phyloP scores from a whole-genome alignment of 1,140 invertebrate species.

The Neuroterus valhalla region DNA sequence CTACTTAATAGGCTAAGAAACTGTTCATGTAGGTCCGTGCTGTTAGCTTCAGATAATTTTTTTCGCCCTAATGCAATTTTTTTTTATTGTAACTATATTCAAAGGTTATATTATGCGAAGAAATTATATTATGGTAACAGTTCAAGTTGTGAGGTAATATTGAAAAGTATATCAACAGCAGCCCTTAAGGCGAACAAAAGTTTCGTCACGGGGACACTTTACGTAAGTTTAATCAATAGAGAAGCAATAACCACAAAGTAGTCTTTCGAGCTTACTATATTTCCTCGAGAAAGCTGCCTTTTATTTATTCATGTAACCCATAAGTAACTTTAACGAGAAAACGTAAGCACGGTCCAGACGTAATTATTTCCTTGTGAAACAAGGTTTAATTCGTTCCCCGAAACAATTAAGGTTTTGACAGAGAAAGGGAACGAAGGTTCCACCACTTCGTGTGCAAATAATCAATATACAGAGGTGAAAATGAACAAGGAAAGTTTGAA shows the following conservation, averaged over 20 bases:
- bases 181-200: not conserved
- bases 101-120: too few relatives aligned
- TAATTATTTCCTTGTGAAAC: not conserved
- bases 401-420: not conserved
- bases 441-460: not conserved
- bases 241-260: conserved; percentile 19
- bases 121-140: not conserved
- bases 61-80: too few relatives aligned
- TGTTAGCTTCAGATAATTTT: too few relatives aligned
- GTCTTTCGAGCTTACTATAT: conserved; percentile 6
- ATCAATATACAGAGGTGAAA: not conserved
- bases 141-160: not conserved
- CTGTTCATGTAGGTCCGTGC: too few relatives aligned
- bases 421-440: not conserved
- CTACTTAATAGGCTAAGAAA: too few relatives aligned
- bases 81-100: too few relatives aligned
- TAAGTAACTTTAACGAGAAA: not conserved
- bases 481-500: too few relatives aligned
- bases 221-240: conserved; percentile 21
- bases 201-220: not conserved
- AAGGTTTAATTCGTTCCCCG: not conserved
- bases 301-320: conserved; percentile 3
- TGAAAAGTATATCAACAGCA: not conserved
- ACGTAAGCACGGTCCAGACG: not conserved
- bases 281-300: not conserved